Percentiles rank a stretch among this genome's conserved stretches.
phyloP scores from a whole-genome alignment of 2,888 invertebrate species.

The Phytoseiulus persimilis region DNA sequence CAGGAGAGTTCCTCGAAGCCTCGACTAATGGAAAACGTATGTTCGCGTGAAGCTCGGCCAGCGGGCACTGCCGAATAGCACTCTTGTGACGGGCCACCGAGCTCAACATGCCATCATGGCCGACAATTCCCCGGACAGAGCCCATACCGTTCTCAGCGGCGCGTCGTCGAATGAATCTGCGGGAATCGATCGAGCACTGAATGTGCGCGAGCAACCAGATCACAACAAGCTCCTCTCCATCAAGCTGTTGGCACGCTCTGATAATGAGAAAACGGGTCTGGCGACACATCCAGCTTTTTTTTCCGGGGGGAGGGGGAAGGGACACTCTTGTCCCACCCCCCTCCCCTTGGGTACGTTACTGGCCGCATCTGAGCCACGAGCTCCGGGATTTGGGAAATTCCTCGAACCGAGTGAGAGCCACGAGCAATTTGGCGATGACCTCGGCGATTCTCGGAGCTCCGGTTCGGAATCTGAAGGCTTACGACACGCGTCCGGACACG shows the following conservation, averaged over 20 bases:
- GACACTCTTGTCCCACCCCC: too few relatives aligned
- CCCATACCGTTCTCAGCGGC: neutral
- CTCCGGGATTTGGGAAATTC: too few relatives aligned
- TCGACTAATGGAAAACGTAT: slow-evolving; percentile 37
- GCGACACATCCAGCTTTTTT: too few relatives aligned
- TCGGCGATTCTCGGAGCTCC: too few relatives aligned
- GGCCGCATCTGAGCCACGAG: too few relatives aligned
- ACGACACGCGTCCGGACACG: too few relatives aligned
- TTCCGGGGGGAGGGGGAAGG: too few relatives aligned
- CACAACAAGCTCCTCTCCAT: neutral
- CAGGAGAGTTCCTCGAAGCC: slow-evolving; percentile 35
- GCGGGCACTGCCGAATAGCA: neutral
- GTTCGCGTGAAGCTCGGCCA: neutral
- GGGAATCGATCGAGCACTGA: neutral
- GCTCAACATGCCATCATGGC: neutral
- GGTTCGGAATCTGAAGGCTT: too few relatives aligned
- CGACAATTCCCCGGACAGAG: neutral
- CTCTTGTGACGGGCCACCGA: neutral
- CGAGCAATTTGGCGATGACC: too few relatives aligned
- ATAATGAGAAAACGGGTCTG: too few relatives aligned
- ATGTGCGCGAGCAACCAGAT: neutral
- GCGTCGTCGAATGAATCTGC: neutral
- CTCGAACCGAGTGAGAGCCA: too few relatives aligned
- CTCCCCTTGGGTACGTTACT: too few relatives aligned
- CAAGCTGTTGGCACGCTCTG: neutral